Percentiles rank a stretch among this genome's conserved stretches.
These are phyloP conservation scores for Oplegnathus fasciatus DNA, from an alignment of 2,113 vertebrate genomes.

Conservation along the genomic window DNA sequence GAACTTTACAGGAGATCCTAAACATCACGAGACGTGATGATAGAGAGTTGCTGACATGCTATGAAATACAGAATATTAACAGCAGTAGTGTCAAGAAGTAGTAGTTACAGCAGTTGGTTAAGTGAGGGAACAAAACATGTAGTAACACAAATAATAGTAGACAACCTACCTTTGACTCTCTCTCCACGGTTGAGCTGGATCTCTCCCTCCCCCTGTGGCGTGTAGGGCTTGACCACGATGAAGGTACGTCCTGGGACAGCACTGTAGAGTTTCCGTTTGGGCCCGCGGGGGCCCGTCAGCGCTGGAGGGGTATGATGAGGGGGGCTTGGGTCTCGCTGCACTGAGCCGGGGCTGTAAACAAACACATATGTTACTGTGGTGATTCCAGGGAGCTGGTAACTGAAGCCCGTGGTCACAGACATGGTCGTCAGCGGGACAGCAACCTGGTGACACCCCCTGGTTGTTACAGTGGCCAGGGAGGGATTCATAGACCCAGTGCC, in stretches of 20 bases:
- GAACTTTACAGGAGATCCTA: slow-evolving; percentile 21
- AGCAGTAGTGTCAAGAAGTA: background rate
- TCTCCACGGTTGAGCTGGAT: slow-evolving; percentile 96
- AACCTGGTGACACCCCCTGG: slow-evolving; percentile 74
- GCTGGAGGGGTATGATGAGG: slow-evolving; percentile 84
- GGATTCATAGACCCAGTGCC: slow-evolving; percentile 66
- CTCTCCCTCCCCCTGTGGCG: slow-evolving; percentile 94
- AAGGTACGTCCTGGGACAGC: slow-evolving; percentile 95
- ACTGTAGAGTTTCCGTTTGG: slow-evolving; percentile 97
- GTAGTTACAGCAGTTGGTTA: background rate
- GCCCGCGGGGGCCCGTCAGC: slow-evolving; percentile 88
- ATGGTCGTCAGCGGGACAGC: slow-evolving; percentile 76
- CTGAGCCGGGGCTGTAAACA: slow-evolving; percentile 94
- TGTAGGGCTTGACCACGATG: slow-evolving; percentile 95
- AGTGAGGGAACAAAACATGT: background rate
- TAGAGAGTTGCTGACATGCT: slow-evolving; percentile 8
- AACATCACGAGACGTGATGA: background rate
- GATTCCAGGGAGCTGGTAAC: slow-evolving; percentile 90
- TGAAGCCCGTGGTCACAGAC: slow-evolving; percentile 86
- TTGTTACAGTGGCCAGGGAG: slow-evolving; percentile 63
- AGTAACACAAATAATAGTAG: background rate
- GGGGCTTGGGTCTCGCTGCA: slow-evolving; percentile 87
- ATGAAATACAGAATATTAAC: slow-evolving; percentile 13
- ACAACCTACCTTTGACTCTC: slow-evolving; percentile 93
- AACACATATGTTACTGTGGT: slow-evolving; percentile 97